A percentile compares a stretch with the other conserved stretches of the same genome.
These are phyloP conservation scores for Tor tambroides DNA, from an alignment of 2,113 vertebrate genomes.

Conservation along the genomic window DNA sequence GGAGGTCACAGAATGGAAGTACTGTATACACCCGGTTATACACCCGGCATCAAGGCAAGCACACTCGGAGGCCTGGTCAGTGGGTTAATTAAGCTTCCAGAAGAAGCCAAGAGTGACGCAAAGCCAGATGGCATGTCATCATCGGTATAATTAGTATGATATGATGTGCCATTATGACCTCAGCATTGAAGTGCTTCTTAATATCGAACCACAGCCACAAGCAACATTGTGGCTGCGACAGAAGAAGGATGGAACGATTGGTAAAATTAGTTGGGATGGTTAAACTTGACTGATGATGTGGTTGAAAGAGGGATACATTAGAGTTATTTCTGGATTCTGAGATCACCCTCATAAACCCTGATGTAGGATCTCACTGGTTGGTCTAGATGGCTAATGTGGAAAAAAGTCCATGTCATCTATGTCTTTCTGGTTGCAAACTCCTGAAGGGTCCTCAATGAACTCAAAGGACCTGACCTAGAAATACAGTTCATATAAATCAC, in stretches of 20 bases:
- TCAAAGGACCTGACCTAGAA: background rate
- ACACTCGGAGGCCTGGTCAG: background rate
- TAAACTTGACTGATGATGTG: background rate
- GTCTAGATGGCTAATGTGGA: background rate
- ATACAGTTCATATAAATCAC: conserved; percentile 32
- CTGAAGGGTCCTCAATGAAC: background rate
- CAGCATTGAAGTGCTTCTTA: background rate
- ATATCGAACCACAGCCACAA: background rate
- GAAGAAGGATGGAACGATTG: background rate
- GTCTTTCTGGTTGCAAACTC: background rate
- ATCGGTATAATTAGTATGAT: background rate
- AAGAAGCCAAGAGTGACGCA: background rate
- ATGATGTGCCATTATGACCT: background rate
- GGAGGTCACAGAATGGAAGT: background rate
- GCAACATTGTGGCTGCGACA: background rate
- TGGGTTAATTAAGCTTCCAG: background rate
- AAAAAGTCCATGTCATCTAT: background rate
- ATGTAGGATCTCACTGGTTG: background rate
- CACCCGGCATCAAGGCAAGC: background rate
- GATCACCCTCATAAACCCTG: background rate
- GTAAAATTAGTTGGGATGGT: background rate
- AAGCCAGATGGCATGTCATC: background rate
- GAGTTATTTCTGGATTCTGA: background rate
- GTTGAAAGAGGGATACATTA: background rate
- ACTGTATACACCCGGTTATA: background rate